Percentiles rank a stretch among this genome's conserved stretches.
phyloP scores from a whole-genome alignment of 2,797 vertebrate genomes.

The Lepilemur septentrionalis region DNA sequence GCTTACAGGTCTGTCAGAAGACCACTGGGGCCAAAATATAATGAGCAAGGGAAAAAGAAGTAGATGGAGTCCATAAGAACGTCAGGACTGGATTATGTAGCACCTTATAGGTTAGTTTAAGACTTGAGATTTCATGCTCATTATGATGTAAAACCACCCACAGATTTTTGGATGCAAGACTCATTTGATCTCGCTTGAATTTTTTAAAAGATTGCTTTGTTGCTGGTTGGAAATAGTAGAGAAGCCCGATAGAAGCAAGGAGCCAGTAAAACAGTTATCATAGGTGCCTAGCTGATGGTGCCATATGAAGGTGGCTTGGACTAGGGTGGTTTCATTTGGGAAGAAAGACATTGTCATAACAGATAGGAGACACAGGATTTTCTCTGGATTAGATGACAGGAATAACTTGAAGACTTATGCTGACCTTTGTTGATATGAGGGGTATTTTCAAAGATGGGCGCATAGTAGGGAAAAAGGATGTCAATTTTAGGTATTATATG shows the following conservation, averaged over 20 bases:
- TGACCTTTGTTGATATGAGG: not conserved
- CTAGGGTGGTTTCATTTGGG: accelerated
- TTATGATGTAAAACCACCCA: not conserved
- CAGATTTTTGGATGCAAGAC: not conserved
- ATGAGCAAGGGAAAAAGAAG: not conserved
- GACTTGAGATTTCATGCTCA: no score
- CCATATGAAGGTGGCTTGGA: no score
- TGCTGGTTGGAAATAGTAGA: not conserved
- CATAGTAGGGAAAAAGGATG: not conserved
- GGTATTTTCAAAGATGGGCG: not conserved
- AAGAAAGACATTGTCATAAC: not conserved
- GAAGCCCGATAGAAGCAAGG: not conserved
- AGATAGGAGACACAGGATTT: not conserved
- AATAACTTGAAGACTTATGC: not conserved
- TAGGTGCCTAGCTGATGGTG: not conserved
- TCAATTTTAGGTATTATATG: not conserved
- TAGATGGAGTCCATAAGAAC: not conserved
- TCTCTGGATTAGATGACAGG: not conserved
- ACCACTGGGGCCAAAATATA: no score
- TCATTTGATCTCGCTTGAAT: not conserved
- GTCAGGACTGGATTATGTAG: not conserved
- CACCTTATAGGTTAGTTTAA: not conserved
- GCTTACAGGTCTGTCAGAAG: not conserved
- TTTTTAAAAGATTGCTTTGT: not conserved
- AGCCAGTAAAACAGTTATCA: not conserved